Conservation (phyloP, 2,113 vertebrate species). For the Clarias magur region DNA sequence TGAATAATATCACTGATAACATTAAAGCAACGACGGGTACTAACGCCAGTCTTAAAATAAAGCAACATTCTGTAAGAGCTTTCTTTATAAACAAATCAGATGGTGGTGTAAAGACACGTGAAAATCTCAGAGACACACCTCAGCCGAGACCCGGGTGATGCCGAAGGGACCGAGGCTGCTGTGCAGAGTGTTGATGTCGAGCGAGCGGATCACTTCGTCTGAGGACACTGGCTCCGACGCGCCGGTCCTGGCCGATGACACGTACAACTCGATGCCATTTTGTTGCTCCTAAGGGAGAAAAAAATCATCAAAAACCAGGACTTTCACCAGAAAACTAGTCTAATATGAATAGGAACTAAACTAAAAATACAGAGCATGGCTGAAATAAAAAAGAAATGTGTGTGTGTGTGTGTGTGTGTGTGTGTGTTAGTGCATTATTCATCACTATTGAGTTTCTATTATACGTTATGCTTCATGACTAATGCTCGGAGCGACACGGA, state of each 20-base stretch:
- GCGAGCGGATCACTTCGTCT: slow-evolving; percentile 88
- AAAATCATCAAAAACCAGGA: not conserved
- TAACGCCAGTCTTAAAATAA: not conserved
- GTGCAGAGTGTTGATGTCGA: slow-evolving; percentile 85
- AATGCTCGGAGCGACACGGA: not conserved
- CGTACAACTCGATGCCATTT: slow-evolving; percentile 91
- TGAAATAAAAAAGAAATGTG: not conserved
- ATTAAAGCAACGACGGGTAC: too few relatives aligned
- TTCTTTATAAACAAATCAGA: not conserved
- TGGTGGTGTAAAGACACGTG: not conserved
- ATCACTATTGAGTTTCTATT: not conserved
- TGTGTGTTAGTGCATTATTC: not conserved
- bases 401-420: not conserved
- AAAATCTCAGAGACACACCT: slow-evolving; percentile 73
- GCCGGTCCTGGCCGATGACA: slow-evolving; percentile 81
- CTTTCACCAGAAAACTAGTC: not conserved
- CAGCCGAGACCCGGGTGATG: slow-evolving; percentile 85
- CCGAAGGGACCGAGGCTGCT: slow-evolving; percentile 86
- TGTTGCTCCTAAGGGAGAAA: slow-evolving; percentile 78
- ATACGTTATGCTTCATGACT: not conserved
- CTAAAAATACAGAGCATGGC: not conserved
- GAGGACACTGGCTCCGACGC: slow-evolving; percentile 77
- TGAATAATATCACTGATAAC: too few relatives aligned
- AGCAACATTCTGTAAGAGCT: not conserved
- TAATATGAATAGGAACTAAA: not conserved